phyloP scores from a whole-genome alignment of 2,888 invertebrate genomes.

The Argyra leucocephala region DNA sequence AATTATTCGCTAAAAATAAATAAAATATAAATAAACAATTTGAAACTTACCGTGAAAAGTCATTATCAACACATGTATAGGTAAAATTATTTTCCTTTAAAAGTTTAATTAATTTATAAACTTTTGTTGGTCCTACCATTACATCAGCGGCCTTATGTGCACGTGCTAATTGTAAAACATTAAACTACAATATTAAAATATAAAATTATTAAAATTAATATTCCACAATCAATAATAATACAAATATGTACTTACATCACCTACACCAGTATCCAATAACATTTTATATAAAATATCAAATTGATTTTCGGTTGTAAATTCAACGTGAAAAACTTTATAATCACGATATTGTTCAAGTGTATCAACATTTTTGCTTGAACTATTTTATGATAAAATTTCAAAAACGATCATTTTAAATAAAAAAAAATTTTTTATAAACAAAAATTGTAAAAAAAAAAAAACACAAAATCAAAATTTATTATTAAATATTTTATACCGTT shows the following conservation, averaged over 20 bases:
- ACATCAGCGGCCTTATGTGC: neutral
- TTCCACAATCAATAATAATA: too few species aligned
- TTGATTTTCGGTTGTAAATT: neutral
- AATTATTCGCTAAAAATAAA: too few species aligned
- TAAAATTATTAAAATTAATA: neutral
- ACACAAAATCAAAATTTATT: too few species aligned
- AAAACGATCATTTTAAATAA: too few species aligned
- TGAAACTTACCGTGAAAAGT: neutral
- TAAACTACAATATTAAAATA: neutral
- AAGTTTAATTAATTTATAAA: neutral
- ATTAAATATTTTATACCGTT: too few species aligned
- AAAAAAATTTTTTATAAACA: too few species aligned
- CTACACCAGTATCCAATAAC: neutral
- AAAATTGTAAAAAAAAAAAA: too few species aligned
- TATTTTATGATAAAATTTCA: too few species aligned
- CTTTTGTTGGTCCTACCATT: neutral
- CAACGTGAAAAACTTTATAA: slow-evolving; percentile 1
- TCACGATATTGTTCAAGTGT: neutral
- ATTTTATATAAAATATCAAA: neutral
- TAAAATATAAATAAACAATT: too few species aligned
- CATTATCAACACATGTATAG: neutral
- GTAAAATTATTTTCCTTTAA: neutral
- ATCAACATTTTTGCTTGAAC: too few species aligned
- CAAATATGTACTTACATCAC: neutral
- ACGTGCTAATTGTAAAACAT: neutral